phyloP scores from a whole-genome alignment of 2,888 invertebrate species.

The Luperina nickerlii region DNA sequence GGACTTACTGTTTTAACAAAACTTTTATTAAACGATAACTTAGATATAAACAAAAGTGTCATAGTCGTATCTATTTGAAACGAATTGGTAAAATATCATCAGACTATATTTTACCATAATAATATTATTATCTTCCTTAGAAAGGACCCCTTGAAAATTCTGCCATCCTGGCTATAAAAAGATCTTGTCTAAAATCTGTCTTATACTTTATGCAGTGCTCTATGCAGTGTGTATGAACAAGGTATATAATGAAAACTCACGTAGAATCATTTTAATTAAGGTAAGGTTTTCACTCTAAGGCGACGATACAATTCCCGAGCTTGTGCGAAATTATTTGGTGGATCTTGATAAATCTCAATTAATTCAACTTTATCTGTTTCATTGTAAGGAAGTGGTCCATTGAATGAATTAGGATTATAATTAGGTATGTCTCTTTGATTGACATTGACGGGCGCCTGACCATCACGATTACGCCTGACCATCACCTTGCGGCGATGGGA shows the following conservation, averaged over 20 bases:
- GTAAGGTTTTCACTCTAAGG: too few relatives aligned
- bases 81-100: not conserved
- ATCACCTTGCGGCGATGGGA: not conserved
- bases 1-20: not conserved
- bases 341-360: not conserved
- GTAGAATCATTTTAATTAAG: too few relatives aligned
- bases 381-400: not conserved
- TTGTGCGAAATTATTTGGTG: not conserved
- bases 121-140: not conserved
- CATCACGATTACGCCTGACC: not conserved
- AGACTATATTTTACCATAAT: not conserved
- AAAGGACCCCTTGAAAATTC: not conserved
- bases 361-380: not conserved
- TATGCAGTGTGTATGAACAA: too few relatives aligned
- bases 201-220: not conserved
- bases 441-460: not conserved
- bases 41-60: too few relatives aligned
- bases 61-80: too few relatives aligned
- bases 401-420: not conserved
- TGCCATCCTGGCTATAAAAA: not conserved
- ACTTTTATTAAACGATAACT: not conserved
- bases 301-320: not conserved
- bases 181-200: not conserved
- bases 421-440: not conserved
- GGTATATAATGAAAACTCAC: too few relatives aligned